Evolutionary conservation across 1,140 invertebrate genomes (phyloP).

Genomic region (Drosophila neocordata): DNA sequence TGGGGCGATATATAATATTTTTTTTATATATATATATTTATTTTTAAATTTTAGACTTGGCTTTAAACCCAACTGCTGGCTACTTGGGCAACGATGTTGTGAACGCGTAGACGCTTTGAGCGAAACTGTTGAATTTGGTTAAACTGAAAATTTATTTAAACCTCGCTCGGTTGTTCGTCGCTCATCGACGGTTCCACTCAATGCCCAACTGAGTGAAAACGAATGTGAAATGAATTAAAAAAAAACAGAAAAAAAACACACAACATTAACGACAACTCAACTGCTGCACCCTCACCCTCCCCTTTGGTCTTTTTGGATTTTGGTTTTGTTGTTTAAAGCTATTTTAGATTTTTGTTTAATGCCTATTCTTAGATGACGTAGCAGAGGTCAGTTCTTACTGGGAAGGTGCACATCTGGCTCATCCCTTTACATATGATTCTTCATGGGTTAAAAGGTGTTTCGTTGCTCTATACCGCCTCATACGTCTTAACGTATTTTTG

Average conservation of each 20-base stretch:
- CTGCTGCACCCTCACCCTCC: background rate
- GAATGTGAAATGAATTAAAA: slow-evolving; percentile 19
- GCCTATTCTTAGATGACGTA: slow-evolving; percentile 9
- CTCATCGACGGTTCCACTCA: slow-evolving; percentile 35
- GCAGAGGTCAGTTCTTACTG: slow-evolving; percentile 7
- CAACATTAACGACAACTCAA: background rate
- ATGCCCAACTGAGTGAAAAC: slow-evolving; percentile 42
- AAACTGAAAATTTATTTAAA: slow-evolving; percentile 80
- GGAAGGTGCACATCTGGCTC: background rate
- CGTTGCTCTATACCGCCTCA: background rate
- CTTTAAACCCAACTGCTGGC: background rate
- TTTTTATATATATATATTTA: slow-evolving; percentile 29
- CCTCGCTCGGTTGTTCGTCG: slow-evolving; percentile 48
- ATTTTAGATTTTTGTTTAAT: background rate
- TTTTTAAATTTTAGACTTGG: slow-evolving; percentile 1
- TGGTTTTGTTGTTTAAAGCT: background rate
- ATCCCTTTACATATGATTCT: background rate
- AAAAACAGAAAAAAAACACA: background rate
- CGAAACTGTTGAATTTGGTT: slow-evolving; percentile 72
- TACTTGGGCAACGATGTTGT: slow-evolving; percentile 59
- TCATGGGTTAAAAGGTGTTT: slow-evolving; percentile 10
- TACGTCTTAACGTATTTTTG: background rate
- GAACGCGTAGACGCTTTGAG: slow-evolving; percentile 74
- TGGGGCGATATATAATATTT: slow-evolving; percentile 30
- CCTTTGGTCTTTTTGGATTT: background rate